Evolutionary conservation across 1,140 invertebrate genomes (phyloP), one percentile per base, ranked within the genome.

Genomic region (Ctenoplectra terminalis): DNA sequence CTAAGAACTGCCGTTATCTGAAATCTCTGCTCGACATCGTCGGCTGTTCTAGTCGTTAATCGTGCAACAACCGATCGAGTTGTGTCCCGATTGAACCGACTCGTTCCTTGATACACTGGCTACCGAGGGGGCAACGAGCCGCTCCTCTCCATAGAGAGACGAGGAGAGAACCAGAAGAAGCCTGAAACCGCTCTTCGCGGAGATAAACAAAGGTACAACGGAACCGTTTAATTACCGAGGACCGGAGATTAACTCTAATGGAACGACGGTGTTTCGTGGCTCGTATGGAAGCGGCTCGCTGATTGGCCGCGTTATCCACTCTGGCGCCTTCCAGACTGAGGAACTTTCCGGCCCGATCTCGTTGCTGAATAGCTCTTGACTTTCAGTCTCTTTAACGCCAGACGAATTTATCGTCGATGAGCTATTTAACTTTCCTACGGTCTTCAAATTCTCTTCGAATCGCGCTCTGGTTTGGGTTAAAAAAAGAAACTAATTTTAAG

Each of bases 151-250:
- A 7, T 29, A 17, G 37, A 58, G 26, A 31, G 17, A 31, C 11
- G 29, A 31, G 23, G 26, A 26, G 9, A 13, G 66, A 23, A 50
- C 17, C 17, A 48, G 46, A 34, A 34, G 20, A 50, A 54, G 31
- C 29, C 50, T 70, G 34, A 58, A 31, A 63, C 29, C n/a, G 20
- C 76, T 72, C 72, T 69, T 75, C 83, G 83, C 56, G 71, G 73
- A 83, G 88, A 90, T 88, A 88, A 90, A 88, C 87, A 88, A 89
- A 84, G 77, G 83, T 89, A 89, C 87, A 90, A 86, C 87, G 89
- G 87, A 90, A 90, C 87, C 89, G 89, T 91, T 91, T 91, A 91
- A 91, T 91, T 91, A 90, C 89, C 84, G 85, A 85, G 74, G 83
- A 73, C 81, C 79, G 60, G 67, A 90, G 88, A 91, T 90, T 90